Evolutionary conservation across 2,113 vertebrate genomes (phyloP).

Genomic region (Sebastes schlegelii): DNA sequence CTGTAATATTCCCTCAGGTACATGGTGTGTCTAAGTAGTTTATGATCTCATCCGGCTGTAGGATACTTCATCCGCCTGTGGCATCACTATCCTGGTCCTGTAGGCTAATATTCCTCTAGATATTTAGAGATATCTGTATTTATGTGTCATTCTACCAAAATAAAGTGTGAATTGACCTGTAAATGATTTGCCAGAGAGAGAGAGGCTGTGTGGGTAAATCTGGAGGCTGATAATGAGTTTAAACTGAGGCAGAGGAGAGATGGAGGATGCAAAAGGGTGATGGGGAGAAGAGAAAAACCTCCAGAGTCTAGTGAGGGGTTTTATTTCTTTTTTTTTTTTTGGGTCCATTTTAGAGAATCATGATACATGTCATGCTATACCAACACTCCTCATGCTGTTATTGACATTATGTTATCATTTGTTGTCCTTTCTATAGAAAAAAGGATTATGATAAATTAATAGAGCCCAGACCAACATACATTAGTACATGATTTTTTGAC

Average conservation of each 20-base stretch:
- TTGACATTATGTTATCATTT: not conserved
- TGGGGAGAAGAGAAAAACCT: not conserved
- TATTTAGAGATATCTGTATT: not conserved
- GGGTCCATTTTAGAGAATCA: not conserved
- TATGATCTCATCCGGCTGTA: conserved; percentile 5
- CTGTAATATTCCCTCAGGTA: conserved; percentile 7
- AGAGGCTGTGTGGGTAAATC: not conserved
- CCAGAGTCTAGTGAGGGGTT: not conserved
- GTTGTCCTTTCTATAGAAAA: not conserved
- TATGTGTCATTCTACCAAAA: not conserved
- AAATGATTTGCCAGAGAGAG: not conserved
- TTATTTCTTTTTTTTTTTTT: not conserved
- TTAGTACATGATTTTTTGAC: too few species aligned
- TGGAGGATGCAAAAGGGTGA: conserved; percentile 16
- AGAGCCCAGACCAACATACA: too few species aligned
- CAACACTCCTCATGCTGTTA: not conserved
- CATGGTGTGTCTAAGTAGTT: not conserved
- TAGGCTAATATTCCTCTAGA: not conserved
- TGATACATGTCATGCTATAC: not conserved
- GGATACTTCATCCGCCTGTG: conserved; percentile 4
- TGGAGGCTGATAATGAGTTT: conserved; percentile 15
- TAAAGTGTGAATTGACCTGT: not conserved
- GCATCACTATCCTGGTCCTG: not conserved
- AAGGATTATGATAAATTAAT: too few species aligned
- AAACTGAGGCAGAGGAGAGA: conserved; percentile 16